These are phyloP conservation scores for Loriculus beryllinus DNA, from an alignment of 2,797 vertebrate genomes.

Conservation along the genomic window DNA sequence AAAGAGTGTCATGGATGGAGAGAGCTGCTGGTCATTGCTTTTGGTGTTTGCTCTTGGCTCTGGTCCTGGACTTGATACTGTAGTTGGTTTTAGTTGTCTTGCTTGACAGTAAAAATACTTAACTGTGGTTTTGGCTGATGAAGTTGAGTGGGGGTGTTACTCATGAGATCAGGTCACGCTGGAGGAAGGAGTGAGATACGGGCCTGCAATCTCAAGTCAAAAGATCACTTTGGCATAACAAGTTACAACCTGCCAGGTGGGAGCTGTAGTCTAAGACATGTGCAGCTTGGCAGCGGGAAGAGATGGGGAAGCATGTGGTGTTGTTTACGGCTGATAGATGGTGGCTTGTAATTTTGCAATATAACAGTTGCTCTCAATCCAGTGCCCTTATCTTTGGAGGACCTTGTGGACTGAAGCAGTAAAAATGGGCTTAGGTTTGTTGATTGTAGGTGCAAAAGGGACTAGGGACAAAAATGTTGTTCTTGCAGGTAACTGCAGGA, in stretches of 20 bases:
- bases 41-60: neutral
- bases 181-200: neutral
- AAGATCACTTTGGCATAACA: neutral
- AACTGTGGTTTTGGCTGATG: neutral
- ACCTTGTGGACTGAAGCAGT: neutral
- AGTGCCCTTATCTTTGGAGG: neutral
- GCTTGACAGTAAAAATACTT: neutral
- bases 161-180: neutral
- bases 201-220: neutral
- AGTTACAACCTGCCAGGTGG: neutral
- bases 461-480: neutral
- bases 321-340: neutral
- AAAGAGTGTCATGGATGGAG: neutral
- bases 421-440: neutral
- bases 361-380: neutral
- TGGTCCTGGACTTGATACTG: neutral
- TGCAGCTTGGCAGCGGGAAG: neutral
- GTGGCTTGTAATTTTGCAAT: neutral
- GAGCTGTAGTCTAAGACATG: neutral
- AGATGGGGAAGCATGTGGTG: neutral
- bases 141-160: neutral
- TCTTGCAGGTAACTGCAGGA: neutral
- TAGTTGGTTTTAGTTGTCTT: neutral
- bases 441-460: neutral
- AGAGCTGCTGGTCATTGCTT: neutral